Percentiles rank a stretch among this genome's conserved stretches.
Conservation (phyloP, 2,888 invertebrate genomes). For the Caenorhabditis becei region DNA sequence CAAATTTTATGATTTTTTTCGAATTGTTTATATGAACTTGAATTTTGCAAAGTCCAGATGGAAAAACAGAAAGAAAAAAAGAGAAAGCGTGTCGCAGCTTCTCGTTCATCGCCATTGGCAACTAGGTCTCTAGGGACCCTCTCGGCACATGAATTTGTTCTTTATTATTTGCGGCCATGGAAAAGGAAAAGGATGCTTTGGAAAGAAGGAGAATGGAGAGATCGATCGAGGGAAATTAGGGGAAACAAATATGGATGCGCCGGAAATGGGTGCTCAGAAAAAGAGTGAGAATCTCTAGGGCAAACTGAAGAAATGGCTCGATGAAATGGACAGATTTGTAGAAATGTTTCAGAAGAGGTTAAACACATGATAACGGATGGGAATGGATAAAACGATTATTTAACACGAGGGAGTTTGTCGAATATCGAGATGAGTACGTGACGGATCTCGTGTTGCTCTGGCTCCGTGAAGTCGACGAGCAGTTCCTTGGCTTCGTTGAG, state of each 20-base stretch:
- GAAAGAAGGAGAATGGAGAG: background rate
- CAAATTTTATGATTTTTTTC: too few relatives aligned
- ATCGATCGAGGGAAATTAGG: too few relatives aligned
- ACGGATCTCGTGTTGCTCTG: conserved; percentile 32
- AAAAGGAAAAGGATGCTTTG: background rate
- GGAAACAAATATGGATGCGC: too few relatives aligned
- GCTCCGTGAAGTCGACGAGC: conserved; percentile 22
- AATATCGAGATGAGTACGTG: conserved; percentile 17
- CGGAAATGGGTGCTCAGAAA: too few relatives aligned
- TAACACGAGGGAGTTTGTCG: conserved; percentile 32
- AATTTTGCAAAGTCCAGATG: too few relatives aligned
- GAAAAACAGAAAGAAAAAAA: too few relatives aligned
- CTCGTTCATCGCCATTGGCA: conserved; percentile 16
- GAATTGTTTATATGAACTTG: too few relatives aligned
- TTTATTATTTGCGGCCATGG: background rate
- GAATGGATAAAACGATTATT: conserved; percentile 6
- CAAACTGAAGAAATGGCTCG: background rate
- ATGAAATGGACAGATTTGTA: conserved; percentile 1
- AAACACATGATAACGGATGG: background rate
- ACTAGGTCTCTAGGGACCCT: conserved; percentile 1
- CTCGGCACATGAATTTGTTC: too few relatives aligned
- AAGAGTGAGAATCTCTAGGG: background rate
- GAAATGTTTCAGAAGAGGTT: background rate
- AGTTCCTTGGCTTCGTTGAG: conserved; percentile 17
- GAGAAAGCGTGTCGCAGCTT: too few relatives aligned